Percentiles rank a stretch among this genome's conserved stretches.
phyloP scores from a whole-genome alignment of 2,113 vertebrate species.

The Crotalus viridis region DNA sequence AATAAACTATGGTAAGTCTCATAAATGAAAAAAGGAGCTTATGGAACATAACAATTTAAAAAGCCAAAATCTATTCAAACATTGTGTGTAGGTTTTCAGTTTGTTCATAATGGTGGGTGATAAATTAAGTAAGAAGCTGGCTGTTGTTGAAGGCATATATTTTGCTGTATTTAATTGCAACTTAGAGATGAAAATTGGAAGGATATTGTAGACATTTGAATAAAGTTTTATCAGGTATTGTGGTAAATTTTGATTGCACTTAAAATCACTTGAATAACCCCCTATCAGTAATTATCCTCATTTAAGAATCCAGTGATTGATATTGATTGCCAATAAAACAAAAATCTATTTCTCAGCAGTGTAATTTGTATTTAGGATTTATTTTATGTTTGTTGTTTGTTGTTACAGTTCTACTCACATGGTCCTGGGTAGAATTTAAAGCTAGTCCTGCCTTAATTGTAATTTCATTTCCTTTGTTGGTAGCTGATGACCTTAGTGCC shows the following conservation, averaged over 20 bases:
- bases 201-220: background rate
- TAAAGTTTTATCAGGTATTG: background rate
- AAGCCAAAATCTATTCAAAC: background rate
- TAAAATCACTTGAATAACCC: background rate
- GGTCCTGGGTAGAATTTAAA: background rate
- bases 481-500: constrained; percentile 93
- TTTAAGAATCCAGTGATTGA: background rate
- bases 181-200: background rate
- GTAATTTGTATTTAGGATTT: background rate
- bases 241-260: background rate
- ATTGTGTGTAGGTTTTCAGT: background rate
- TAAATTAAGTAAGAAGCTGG: background rate
- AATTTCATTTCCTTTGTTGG: constrained; percentile 15
- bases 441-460: background rate
- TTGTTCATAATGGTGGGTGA: background rate
- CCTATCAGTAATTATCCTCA: background rate
- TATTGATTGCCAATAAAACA: background rate
- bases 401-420: background rate
- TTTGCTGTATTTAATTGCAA: background rate
- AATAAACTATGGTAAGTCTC: background rate
- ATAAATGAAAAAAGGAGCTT: background rate
- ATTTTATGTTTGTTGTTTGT: background rate
- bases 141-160: background rate
- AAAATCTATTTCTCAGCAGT: background rate
- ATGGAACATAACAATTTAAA: background rate